Percentiles rank a stretch among this genome's conserved stretches.
These are phyloP conservation scores for Suricata suricatta DNA, from an alignment of 2,113 vertebrate genomes.

Conservation along the genomic window DNA sequence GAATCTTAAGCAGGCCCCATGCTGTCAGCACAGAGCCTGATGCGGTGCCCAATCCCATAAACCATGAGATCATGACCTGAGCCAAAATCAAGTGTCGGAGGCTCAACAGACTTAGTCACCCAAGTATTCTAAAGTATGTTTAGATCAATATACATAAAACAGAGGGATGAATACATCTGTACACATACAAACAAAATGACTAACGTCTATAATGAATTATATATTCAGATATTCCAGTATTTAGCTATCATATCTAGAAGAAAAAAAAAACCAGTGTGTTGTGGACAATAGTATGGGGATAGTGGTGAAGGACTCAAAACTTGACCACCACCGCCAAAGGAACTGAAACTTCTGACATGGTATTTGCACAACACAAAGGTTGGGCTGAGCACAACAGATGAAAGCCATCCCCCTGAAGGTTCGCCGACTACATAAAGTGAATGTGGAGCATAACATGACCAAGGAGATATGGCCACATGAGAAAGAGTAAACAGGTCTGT, in stretches of 20 bases:
- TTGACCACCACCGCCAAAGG: background rate
- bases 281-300: background rate
- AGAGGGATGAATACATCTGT: background rate
- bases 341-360: background rate
- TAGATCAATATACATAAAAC: conserved; percentile 1
- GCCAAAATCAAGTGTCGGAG: too few relatives aligned
- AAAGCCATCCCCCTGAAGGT: background rate
- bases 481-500: background rate
- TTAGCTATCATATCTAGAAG: background rate
- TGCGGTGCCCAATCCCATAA: too few relatives aligned
- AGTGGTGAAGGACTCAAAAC: background rate
- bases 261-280: background rate
- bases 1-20: too few relatives aligned
- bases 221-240: background rate
- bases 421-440: background rate
- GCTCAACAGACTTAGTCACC: too few relatives aligned
- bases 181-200: background rate
- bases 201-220: background rate
- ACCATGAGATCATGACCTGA: too few relatives aligned
- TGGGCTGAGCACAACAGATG: background rate
- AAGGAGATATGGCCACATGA: background rate
- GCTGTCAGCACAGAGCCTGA: too few relatives aligned
- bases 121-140: background rate
- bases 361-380: background rate
- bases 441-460: background rate